phyloP scores from a whole-genome alignment of 30 jellyfish, hydroid and myxozoan species.

The Aurelia coerulea region DNA sequence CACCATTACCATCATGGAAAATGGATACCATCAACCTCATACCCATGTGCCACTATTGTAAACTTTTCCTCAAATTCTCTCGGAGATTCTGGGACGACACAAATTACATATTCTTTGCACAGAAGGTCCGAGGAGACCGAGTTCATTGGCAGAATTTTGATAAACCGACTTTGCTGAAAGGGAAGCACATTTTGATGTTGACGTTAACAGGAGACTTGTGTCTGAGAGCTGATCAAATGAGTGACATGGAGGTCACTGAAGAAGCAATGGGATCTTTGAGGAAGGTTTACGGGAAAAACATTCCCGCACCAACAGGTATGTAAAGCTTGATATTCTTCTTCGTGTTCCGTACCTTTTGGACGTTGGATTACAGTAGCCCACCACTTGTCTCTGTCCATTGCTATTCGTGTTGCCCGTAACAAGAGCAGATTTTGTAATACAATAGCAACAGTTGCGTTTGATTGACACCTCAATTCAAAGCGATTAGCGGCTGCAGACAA shows the following conservation, averaged over 20 bases:
- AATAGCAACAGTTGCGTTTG: too few relatives aligned
- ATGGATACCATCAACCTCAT: conserved; percentile 39
- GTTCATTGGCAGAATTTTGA: conserved; percentile 80
- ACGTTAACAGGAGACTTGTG: conserved; percentile 72
- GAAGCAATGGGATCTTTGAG: conserved; percentile 35
- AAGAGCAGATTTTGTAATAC: too few relatives aligned
- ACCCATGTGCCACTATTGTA: conserved; percentile 61
- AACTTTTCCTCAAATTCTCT: conserved; percentile 55
- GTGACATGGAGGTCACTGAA: conserved; percentile 22
- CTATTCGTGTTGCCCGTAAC: too few relatives aligned
- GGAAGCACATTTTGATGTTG: conserved; percentile 38
- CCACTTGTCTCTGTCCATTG: too few relatives aligned
- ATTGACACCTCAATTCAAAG: too few relatives aligned
- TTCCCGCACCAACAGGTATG: conserved; percentile 72
- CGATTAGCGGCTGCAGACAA: too few relatives aligned
- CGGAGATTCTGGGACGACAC: conserved; percentile 68
- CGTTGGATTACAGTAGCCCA: too few relatives aligned
- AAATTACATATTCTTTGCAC: conserved; percentile 58
- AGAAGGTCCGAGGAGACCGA: conserved; percentile 39
- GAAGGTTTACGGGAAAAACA: conserved; percentile 40
- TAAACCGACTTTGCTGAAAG: conserved; percentile 37
- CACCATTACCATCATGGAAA: conserved; percentile 72
- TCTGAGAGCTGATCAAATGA: conserved; percentile 19
- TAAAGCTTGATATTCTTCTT: not conserved
- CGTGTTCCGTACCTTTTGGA: too few relatives aligned